Base-by-base conservation (phyloP, 2,113 vertebrate genomes). In the Lucifuga dentata region DNA sequence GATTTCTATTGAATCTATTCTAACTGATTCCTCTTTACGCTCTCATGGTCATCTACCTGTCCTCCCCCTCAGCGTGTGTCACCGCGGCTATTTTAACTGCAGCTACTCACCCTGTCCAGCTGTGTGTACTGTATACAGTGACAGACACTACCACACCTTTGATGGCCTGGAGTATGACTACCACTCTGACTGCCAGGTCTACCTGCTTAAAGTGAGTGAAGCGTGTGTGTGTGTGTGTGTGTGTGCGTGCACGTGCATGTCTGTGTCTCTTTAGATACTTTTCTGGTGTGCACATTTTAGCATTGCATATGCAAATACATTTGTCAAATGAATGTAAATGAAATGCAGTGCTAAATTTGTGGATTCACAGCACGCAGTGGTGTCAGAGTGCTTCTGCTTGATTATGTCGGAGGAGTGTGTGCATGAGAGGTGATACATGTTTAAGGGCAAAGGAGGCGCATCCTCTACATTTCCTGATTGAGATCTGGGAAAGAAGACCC, bases 111-210 rank as follows among this genome's bases (percentile, higher is more conserved):
- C 97, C 0, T 99, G 98, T 78, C 97, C 98, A 9, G 95, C 97
- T 9, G 94, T 99, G 12, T 99, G 98, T 62, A 97, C 96, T 0
- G 46, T 97, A 43, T 99, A 99, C 80, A 98, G 97, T 6, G 97
- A 99, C 82, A 87, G 97, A 12, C 98, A 99, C 76, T 98, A 99
- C 81, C 94, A 97, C 66, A 97, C 97, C 36, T 99, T 99, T 67
- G 98, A 99, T 5, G 98, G 97, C 5, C 58, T 99, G 35, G 98
- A 99, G 69, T 99, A 98, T 67, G 98, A 99, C 79, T 99, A 97
- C 72, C 84, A 94, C 84, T 96, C 97, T 61, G 96, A 99, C 91
- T 99, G 98, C 80, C 97, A 99, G 79, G 94, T 93, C 57, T 98
- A 96, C 72, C 86, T 99, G 73, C 85, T 92, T 17, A 91, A 92